These are phyloP conservation scores for Helicoverpa zea DNA, from an alignment of 1,140 invertebrate genomes.

Conservation along the genomic window DNA sequence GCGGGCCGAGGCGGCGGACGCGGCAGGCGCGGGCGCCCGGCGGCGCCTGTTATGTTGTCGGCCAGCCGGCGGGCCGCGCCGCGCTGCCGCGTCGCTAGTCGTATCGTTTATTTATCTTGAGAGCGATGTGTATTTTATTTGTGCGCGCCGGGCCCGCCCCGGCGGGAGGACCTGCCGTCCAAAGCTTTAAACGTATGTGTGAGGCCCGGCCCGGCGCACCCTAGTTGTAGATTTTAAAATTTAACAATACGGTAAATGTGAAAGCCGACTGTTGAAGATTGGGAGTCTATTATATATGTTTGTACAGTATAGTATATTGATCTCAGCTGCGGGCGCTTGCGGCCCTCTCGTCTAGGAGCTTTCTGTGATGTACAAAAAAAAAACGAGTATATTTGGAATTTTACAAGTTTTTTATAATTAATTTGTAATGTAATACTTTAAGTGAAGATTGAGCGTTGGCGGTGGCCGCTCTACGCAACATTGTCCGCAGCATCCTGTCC, in stretches of 20 bases:
- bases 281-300: slow-evolving; percentile 80
- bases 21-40: slow-evolving; percentile 24
- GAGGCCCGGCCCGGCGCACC: slow-evolving; percentile 63
- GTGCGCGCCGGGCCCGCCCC: slow-evolving; percentile 65
- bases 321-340: slow-evolving; percentile 81
- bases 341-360: slow-evolving; percentile 71
- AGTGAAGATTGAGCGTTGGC: slow-evolving; percentile 78
- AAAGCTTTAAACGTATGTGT: slow-evolving; percentile 77
- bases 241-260: slow-evolving; percentile 76
- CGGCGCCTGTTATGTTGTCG: slow-evolving; percentile 45
- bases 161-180: slow-evolving; percentile 59
- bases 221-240: slow-evolving; percentile 80
- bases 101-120: slow-evolving; percentile 84
- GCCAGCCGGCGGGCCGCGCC: slow-evolving; percentile 29
- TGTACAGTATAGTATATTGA: slow-evolving; percentile 82
- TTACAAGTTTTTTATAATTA: slow-evolving; percentile 87
- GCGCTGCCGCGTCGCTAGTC: slow-evolving; percentile 59
- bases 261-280: slow-evolving; percentile 78
- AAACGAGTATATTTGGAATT: slow-evolving; percentile 83
- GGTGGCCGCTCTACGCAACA: slow-evolving; percentile 56
- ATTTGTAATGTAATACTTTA: slow-evolving; percentile 84
- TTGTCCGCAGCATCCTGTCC: slow-evolving; percentile 73
- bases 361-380: slow-evolving; percentile 85
- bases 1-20: neutral
- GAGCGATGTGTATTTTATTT: slow-evolving; percentile 84